Evolutionary conservation across 2,888 invertebrate genomes (phyloP), one percentile per base, ranked within the genome.

Genomic region (Aspidapion aeneum): DNA sequence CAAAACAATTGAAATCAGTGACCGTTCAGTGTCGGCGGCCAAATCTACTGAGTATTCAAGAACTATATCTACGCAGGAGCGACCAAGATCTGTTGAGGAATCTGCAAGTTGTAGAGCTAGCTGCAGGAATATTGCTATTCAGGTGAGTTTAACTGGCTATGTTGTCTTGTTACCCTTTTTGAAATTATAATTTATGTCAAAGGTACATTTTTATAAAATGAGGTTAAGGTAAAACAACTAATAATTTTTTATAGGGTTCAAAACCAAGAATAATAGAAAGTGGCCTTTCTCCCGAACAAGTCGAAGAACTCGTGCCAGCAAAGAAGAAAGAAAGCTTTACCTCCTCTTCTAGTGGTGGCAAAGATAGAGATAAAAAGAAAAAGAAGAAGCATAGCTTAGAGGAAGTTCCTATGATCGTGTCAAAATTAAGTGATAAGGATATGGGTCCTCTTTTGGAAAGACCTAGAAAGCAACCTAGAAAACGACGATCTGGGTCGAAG

Each of bases 401-500:
- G 1, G 72, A 72, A 63, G 72, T 71, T 2, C 72, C 72, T 2
- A 63, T 67, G 5, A 69, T 68, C 20, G 70, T 69, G 7, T 71
- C 68, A 1, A 60, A 71, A 54, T 55, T 71, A 17, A 70, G 70
- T 5, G 66, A 65, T 21, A 69, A 62, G 56, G 63, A 65, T 50
- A 19, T 58, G 9, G 17, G 18, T 18, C 58, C 58, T 9, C 64
- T 64, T 1, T n/a, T 50, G 1, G 49, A 58, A 12, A 69, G 61
- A 51, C 59, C 66, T 1, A 68, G 56, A 21, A 17, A 19, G 2
- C 60, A 21, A 9, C 55, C 67, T 56, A 70, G 68, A 51, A 71
- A 69, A 55, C 66, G 70, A 18, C 64, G 68, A 1, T 63, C 65
- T 1, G 63, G 69, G 0, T 59, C 64, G 0, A 67, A 65, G 50